These are phyloP conservation scores for Nothobranchius kuhntae DNA, from an alignment of 2,113 vertebrate genomes.

Conservation along the genomic window DNA sequence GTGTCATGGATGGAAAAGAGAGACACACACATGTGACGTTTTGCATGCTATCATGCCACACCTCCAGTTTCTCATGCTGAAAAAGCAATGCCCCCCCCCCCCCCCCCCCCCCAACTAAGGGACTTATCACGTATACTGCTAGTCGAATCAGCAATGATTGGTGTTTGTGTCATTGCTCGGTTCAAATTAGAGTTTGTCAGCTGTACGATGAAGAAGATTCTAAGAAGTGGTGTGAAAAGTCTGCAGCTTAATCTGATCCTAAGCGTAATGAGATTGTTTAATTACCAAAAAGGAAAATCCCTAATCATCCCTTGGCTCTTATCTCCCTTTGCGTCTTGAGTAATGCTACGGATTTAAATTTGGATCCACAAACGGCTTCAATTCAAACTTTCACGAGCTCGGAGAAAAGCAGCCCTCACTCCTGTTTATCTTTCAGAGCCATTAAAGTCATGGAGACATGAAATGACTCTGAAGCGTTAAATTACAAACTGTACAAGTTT, in stretches of 20 bases:
- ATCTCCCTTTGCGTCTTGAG: constrained; percentile 35
- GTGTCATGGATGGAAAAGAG: too few species aligned
- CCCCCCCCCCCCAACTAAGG: too few species aligned
- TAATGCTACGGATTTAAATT: constrained; percentile 40
- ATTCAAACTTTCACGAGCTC: constrained; percentile 27
- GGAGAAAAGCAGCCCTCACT: constrained; percentile 30
- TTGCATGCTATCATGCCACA: too few species aligned
- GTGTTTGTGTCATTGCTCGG: not conserved
- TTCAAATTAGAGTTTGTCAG: constrained; percentile 14
- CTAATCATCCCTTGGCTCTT: constrained; percentile 40
- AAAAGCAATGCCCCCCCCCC: too few species aligned
- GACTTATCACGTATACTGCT: not conserved
- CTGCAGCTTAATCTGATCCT: constrained; percentile 52
- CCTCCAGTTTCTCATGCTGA: too few species aligned
- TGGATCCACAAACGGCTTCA: constrained; percentile 17
- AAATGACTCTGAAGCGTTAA: constrained; percentile 53
- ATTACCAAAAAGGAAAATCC: constrained; percentile 58
- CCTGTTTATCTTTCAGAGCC: constrained; percentile 54
- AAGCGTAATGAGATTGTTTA: constrained; percentile 58
- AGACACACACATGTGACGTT: too few species aligned
- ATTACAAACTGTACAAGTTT: constrained; percentile 60
- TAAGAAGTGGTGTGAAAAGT: constrained; percentile 49
- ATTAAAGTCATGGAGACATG: constrained; percentile 54
- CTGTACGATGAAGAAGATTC: constrained; percentile 17
- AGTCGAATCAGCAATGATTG: not conserved